phyloP scores from a whole-genome alignment of 2,113 vertebrate genomes.

The Elachura formosa region DNA sequence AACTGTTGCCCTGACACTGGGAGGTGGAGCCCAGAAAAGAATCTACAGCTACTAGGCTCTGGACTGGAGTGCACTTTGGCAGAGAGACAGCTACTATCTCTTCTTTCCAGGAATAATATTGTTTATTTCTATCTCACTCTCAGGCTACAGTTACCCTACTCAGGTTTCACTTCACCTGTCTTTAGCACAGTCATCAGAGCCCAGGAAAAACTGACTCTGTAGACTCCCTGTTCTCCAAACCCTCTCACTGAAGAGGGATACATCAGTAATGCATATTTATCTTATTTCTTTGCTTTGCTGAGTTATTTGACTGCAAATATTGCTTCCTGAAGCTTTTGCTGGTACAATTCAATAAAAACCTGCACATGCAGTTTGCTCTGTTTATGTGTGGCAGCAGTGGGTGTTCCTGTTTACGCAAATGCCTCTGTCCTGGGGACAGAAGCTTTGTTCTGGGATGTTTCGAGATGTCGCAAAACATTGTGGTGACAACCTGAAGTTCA shows the following conservation, averaged over 20 bases:
- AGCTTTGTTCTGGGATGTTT: constrained; percentile 6
- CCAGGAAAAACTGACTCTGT: background rate
- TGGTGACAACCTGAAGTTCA: background rate
- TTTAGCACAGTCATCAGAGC: background rate
- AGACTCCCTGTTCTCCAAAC: background rate
- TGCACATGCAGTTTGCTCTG: background rate
- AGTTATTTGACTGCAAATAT: background rate
- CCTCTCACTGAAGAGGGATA: background rate
- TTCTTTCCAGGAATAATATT: constrained; percentile 65
- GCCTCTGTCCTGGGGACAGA: background rate
- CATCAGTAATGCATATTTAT: background rate
- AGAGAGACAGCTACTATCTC: constrained; percentile 42
- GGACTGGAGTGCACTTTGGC: constrained; percentile 28
- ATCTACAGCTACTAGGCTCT: constrained; percentile 37
- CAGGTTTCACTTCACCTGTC: constrained; percentile 52
- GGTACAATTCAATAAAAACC: background rate
- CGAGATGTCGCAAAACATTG: background rate
- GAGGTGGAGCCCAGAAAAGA: constrained; percentile 41
- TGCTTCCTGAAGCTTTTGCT: background rate
- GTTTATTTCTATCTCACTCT: constrained; percentile 57
- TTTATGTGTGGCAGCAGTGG: background rate
- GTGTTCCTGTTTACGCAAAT: background rate
- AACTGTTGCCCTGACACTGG: constrained; percentile 46
- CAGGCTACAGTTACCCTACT: constrained; percentile 14
- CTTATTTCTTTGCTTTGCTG: background rate